A percentile compares a stretch with the other conserved stretches of the same genome.
Evolutionary conservation across 2,113 vertebrate genomes (phyloP).

Genomic region (Casuarius casuarius): DNA sequence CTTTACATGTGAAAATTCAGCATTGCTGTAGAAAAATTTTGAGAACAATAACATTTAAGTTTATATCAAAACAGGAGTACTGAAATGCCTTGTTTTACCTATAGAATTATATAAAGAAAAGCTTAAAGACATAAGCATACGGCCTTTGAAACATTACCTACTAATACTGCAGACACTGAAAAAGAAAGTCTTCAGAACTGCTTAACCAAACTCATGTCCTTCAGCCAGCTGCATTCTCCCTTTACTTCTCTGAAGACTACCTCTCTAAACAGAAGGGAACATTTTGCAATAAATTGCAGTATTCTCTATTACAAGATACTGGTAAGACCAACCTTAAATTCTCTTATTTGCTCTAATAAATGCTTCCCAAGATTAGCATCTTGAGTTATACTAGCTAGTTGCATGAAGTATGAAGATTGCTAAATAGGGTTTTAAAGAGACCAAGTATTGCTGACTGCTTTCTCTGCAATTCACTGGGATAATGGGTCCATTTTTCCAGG

Average conservation of each 20-base stretch:
- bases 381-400: background rate
- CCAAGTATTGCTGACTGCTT: background rate
- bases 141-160: background rate
- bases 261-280: background rate
- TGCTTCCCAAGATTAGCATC: background rate
- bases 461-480: background rate
- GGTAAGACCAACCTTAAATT: background rate
- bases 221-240: background rate
- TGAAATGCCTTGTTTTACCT: background rate
- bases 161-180: background rate
- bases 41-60: background rate
- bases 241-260: fast-evolving
- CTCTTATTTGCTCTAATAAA: background rate
- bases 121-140: background rate
- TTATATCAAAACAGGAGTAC: background rate
- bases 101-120: background rate
- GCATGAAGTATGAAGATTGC: background rate
- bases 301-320: background rate
- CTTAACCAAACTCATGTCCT: background rate
- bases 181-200: background rate
- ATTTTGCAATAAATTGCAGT: background rate
- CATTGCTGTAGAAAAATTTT: background rate
- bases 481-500: background rate
- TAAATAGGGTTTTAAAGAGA: background rate
- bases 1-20: background rate